These are phyloP conservation scores for Holocentrus rufus DNA, from an alignment of 2,797 vertebrate species.

Conservation along the genomic window DNA sequence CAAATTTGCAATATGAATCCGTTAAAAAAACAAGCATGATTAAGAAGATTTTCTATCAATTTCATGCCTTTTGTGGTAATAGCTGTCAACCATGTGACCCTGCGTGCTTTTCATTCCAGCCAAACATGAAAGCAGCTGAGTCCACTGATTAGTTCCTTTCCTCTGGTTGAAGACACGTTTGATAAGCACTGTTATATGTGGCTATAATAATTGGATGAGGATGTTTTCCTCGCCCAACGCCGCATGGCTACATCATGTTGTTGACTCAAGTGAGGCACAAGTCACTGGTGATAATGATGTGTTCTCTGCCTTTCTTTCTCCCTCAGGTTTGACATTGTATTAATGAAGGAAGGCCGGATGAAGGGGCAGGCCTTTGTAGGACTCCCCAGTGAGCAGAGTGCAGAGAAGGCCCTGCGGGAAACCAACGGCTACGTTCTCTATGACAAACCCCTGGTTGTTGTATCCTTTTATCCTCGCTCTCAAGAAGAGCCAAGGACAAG, in stretches of 20 bases:
- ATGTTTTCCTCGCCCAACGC: slow-evolving; percentile 11
- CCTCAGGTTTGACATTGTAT: slow-evolving; percentile 94
- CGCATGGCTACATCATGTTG: neutral
- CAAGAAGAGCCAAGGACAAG: slow-evolving; percentile 1
- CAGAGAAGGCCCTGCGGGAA: slow-evolving; percentile 93
- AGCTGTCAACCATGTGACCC: too few relatives aligned
- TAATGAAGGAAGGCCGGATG: slow-evolving; percentile 99
- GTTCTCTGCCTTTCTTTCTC: slow-evolving; percentile 25
- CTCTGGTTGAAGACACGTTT: neutral
- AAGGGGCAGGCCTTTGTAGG: slow-evolving; percentile 99
- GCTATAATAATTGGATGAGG: neutral
- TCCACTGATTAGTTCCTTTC: too few relatives aligned
- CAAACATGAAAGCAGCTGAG: too few relatives aligned
- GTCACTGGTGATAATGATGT: slow-evolving; percentile 44
- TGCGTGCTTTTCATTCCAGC: too few relatives aligned
- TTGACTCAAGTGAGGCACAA: neutral
- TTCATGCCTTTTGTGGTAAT: too few relatives aligned
- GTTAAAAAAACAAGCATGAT: too few relatives aligned
- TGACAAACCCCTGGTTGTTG: slow-evolving; percentile 96
- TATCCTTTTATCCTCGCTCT: slow-evolving; percentile 86
- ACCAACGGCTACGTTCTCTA: slow-evolving; percentile 93
- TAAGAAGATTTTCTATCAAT: too few relatives aligned
- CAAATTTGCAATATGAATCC: too few relatives aligned
- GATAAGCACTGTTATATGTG: slow-evolving; percentile 1
- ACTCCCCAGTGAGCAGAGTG: slow-evolving; percentile 92